Evolutionary conservation across 2,888 invertebrate genomes (phyloP), one percentile per base, ranked within the genome.

Genomic region (Leucophenga montana): DNA sequence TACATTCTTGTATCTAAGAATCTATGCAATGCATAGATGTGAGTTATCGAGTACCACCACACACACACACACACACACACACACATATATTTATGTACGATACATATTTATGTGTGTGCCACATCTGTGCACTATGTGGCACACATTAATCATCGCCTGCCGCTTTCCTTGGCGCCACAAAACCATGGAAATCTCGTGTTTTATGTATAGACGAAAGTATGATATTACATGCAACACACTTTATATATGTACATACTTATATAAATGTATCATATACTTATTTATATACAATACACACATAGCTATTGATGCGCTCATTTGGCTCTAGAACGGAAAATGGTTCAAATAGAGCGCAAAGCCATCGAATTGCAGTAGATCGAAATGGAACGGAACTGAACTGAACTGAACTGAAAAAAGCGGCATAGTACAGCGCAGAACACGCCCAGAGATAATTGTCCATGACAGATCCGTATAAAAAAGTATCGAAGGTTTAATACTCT

Each of bases 401-500:
- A 39, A 27, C 16, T 16, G 16, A 59, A 44, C 6, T 16, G 33
- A 33, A 61, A 13, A 20, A 61, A 16, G 8, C 18, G 6, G 9
- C 39, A 39, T 11, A 8, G 39, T 8, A 39, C 39, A 33, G 67
- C 67, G 66, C 68, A 72, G 75, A 73, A 77, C 74, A 77, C 75
- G 70, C 76, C 75, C 74, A 72, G 64, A 39, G 39, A 18, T 11
- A 18, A 59, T 11, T 56, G 44, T 59, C 18, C 31, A 56, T 67
- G 57, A 18, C 14, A n/a, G 27, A 27, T 27, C 27, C 27, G 27
- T 3, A 3, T 27, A 27, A 27, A 27, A 27, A 27, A 27, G 27
- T 27, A 27, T 27, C 27, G 27, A 27, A 27, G 4, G 3, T 27
- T 27, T 27, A 27, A 27, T 27, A 27, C 27, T 2, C 27, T 27